Percentiles rank a stretch among this genome's conserved stretches.
These are phyloP conservation scores for Mus minutoides DNA, from an alignment of 2,797 vertebrate genomes.

Conservation along the genomic window DNA sequence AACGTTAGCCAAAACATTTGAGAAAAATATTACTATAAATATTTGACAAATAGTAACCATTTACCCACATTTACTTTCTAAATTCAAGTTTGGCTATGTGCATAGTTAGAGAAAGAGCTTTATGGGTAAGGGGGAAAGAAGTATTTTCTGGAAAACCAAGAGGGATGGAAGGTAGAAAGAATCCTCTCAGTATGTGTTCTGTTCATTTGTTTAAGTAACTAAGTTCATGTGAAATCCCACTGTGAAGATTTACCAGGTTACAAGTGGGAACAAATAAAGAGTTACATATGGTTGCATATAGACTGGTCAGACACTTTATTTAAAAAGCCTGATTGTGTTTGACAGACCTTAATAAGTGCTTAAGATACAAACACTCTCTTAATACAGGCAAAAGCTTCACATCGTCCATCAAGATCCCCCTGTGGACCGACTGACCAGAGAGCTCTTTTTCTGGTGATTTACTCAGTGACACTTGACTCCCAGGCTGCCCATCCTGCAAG, in stretches of 20 bases:
- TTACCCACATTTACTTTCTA: neutral
- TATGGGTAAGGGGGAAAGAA: constrained; percentile 14
- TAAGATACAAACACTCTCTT: neutral
- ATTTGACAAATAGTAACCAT: neutral
- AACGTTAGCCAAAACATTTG: neutral
- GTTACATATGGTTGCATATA: neutral
- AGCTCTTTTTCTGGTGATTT: constrained; percentile 73
- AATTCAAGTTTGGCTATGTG: constrained; percentile 12
- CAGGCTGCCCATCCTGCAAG: neutral
- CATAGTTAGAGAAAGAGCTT: neutral
- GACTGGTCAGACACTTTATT: constrained; percentile 2
- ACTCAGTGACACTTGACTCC: constrained; percentile 61
- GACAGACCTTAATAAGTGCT: constrained; percentile 68
- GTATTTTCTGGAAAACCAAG: constrained; percentile 35
- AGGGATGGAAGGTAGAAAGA: neutral
- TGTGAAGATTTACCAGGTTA: constrained; percentile 54
- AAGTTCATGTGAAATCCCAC: constrained; percentile 47
- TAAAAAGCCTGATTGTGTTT: constrained; percentile 52
- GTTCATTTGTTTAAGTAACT: constrained; percentile 63
- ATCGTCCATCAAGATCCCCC: neutral
- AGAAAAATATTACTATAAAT: neutral
- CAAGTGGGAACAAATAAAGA: neutral
- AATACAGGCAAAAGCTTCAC: neutral
- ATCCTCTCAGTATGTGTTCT: constrained; percentile 9
- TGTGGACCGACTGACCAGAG: constrained; percentile 57